These are phyloP conservation scores for Dichetophora obliterata DNA, from an alignment of 2,888 invertebrate genomes.

Conservation along the genomic window DNA sequence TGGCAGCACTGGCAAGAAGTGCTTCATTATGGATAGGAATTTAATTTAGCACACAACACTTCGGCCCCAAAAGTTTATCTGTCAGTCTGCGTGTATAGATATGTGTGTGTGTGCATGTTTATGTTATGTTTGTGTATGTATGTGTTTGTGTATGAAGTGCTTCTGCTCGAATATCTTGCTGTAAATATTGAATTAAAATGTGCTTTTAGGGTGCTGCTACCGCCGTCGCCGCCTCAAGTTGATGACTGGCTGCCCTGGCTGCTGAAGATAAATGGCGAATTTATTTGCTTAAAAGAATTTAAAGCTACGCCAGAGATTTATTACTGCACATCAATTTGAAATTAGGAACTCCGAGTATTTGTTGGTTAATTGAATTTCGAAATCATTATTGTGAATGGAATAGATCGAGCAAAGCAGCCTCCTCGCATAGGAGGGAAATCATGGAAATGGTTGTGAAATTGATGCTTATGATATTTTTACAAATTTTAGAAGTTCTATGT, in stretches of 20 bases:
- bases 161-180: neutral
- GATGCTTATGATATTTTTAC: neutral
- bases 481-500: too few species aligned
- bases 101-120: neutral
- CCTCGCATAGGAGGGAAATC: neutral
- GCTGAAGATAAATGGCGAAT: slow-evolving; percentile 33
- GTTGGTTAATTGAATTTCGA: slow-evolving; percentile 20
- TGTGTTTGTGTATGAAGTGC: too few species aligned
- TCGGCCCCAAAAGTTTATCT: slow-evolving; percentile 1
- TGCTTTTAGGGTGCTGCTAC: slow-evolving; percentile 4
- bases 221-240: neutral
- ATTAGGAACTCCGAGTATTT: slow-evolving; percentile 12
- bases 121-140: too few species aligned
- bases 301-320: slow-evolving; percentile 31
- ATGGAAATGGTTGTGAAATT: neutral
- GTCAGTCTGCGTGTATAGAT: neutral
- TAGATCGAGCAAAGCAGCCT: too few species aligned
- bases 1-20: slow-evolving; percentile 16
- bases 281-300: slow-evolving; percentile 36
- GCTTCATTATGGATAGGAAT: slow-evolving; percentile 42
- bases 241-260: neutral
- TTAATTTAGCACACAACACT: slow-evolving; percentile 46
- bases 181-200: slow-evolving; percentile 21
- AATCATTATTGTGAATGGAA: neutral
- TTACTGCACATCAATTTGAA: slow-evolving; percentile 27